These are phyloP conservation scores for Prochilodus magdalenae DNA, from an alignment of 2,113 vertebrate species.

Conservation along the genomic window DNA sequence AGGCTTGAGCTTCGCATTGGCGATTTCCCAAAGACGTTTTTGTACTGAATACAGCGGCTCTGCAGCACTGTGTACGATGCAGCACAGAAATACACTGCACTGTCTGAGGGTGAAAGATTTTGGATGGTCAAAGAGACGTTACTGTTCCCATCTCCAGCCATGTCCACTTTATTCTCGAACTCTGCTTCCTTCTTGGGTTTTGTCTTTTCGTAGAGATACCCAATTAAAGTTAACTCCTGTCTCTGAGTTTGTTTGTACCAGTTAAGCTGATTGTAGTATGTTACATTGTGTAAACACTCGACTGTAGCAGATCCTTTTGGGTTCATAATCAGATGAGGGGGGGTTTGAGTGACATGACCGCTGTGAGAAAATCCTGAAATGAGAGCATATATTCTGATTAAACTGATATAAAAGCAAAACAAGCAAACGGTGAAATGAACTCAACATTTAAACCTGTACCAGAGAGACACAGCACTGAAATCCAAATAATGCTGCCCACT, in stretches of 20 bases:
- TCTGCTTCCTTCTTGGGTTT: not conserved
- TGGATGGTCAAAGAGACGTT: constrained; percentile 23
- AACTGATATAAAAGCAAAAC: no score
- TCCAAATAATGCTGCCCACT: not conserved
- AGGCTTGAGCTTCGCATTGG: no score
- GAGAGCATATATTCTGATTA: not conserved
- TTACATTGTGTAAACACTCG: constrained; percentile 1
- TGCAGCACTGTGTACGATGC: constrained; percentile 41
- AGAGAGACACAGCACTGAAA: not conserved
- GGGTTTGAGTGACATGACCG: constrained; percentile 24
- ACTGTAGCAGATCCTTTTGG: not conserved
- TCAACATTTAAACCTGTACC: not conserved
- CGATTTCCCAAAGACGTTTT: not conserved
- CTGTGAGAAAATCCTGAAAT: not conserved
- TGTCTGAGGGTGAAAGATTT: constrained; percentile 3
- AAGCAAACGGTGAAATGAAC: no score
- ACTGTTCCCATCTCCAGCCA: constrained; percentile 24
- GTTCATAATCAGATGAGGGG: not conserved
- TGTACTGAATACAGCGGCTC: not conserved
- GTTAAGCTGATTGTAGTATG: not conserved
- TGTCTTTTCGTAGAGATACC: not conserved
- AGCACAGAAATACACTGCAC: constrained; percentile 49
- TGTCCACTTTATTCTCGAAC: not conserved
- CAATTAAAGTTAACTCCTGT: not conserved
- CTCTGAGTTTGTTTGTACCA: constrained; percentile 36